phyloP scores from a whole-genome alignment of 2,113 vertebrate genomes.

The Poecilia latipinna region DNA sequence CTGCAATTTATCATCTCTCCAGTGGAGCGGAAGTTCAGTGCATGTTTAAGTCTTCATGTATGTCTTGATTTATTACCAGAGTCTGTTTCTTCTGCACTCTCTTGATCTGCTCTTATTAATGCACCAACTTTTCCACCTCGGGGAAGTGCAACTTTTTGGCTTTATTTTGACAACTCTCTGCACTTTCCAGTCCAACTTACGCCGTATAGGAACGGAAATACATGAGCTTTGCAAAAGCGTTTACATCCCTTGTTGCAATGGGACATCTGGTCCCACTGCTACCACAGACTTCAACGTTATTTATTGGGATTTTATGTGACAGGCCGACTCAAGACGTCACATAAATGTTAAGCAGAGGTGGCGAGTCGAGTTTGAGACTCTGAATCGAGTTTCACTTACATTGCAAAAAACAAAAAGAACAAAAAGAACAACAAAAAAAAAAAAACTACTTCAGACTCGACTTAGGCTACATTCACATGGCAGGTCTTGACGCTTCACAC shows the following conservation, averaged over 20 bases:
- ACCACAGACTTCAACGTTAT: neutral
- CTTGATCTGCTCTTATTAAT: constrained; percentile 20
- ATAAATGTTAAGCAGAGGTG: too few relatives aligned
- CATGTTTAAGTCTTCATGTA: constrained; percentile 27
- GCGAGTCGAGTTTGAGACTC: too few relatives aligned
- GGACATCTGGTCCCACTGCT: neutral
- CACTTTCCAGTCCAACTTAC: neutral
- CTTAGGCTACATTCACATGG: too few relatives aligned
- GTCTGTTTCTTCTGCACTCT: constrained; percentile 14
- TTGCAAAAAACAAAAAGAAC: too few relatives aligned
- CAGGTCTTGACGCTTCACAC: too few relatives aligned
- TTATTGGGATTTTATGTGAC: neutral
- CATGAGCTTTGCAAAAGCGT: neutral
- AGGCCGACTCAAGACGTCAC: neutral
- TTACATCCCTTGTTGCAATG: neutral
- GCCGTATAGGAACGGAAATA: neutral
- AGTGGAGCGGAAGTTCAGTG: constrained; percentile 6
- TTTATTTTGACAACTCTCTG: constrained; percentile 2
- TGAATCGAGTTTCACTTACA: too few relatives aligned
- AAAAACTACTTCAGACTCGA: too few relatives aligned
- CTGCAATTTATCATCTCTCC: constrained; percentile 18
- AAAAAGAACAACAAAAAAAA: too few relatives aligned
- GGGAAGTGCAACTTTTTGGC: constrained; percentile 6
- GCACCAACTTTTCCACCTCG: constrained; percentile 21
- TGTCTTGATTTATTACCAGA: constrained; percentile 11